Evolutionary conservation across 2,113 vertebrate genomes (phyloP).

Genomic region (Scatophagus argus): DNA sequence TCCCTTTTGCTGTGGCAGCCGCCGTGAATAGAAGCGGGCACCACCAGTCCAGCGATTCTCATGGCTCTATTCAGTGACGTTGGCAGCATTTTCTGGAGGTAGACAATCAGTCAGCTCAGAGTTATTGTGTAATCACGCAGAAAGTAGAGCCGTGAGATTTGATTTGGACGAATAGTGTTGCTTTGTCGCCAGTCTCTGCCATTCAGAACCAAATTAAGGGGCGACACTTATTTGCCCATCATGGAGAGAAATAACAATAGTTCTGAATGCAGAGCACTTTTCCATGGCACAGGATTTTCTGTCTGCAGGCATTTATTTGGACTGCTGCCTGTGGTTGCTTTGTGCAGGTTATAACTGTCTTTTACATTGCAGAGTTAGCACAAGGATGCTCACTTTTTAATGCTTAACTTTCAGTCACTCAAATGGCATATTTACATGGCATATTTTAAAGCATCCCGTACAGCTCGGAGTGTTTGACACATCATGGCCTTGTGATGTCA

Average conservation of each 20-base stretch:
- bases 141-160: constrained; percentile 74
- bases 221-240: constrained; percentile 62
- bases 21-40: constrained; percentile 59
- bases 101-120: constrained; percentile 66
- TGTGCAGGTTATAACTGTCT: constrained; percentile 1
- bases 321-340: constrained; percentile 1
- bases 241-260: constrained; percentile 51
- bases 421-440: constrained; percentile 16
- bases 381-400: neutral
- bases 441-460: neutral
- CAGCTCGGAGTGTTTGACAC: neutral
- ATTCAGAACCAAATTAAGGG: constrained; percentile 75
- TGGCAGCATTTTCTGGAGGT: constrained; percentile 63
- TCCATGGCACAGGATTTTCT: constrained; percentile 19
- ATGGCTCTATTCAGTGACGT: constrained; percentile 47
- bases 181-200: constrained; percentile 62
- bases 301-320: constrained; percentile 11
- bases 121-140: constrained; percentile 78
- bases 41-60: constrained; percentile 58
- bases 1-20: constrained; percentile 42
- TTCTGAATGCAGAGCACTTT: constrained; percentile 52
- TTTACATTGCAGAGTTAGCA: neutral
- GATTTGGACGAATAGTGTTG: constrained; percentile 69
- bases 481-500: neutral
- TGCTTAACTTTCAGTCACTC: neutral